Evolutionary conservation across 2,888 invertebrate species (phyloP).

Genomic region (Cheiracanthium punctorium): DNA sequence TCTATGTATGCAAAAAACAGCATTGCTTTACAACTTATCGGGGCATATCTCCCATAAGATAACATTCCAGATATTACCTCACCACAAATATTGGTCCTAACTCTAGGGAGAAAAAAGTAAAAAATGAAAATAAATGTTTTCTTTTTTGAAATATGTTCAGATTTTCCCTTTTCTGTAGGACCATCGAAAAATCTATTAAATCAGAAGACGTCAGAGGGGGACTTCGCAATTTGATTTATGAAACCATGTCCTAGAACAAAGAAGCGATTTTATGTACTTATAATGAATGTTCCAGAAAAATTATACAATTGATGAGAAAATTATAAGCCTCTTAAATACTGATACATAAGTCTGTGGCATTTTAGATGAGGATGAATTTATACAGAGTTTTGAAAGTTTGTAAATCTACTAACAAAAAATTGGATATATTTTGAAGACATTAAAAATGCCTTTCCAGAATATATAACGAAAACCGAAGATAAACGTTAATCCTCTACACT

Average conservation of each 20-base stretch:
- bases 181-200: constrained; percentile 63
- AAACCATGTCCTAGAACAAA: constrained; percentile 56
- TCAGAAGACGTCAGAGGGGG: constrained; percentile 41
- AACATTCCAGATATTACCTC: too few relatives aligned
- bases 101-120: constrained; percentile 10
- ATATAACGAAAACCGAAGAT: too few relatives aligned
- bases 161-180: constrained; percentile 22
- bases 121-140: constrained; percentile 1
- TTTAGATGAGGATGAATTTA: constrained; percentile 20
- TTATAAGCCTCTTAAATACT: constrained; percentile 60
- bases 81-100: neutral
- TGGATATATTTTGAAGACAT: too few relatives aligned
- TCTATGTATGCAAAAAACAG: too few relatives aligned
- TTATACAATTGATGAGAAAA: constrained; percentile 65
- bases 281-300: constrained; percentile 64
- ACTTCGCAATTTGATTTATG: constrained; percentile 62
- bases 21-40: too few relatives aligned
- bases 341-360: constrained; percentile 33
- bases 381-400: too few relatives aligned
- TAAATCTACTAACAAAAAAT: too few relatives aligned
- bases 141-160: constrained; percentile 14
- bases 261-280: constrained; percentile 67
- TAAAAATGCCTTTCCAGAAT: too few relatives aligned
- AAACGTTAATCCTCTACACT: too few relatives aligned
- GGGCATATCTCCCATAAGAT: too few relatives aligned